phyloP scores from a whole-genome alignment of 2,797 vertebrate genomes.

The Delichon dasypus region DNA sequence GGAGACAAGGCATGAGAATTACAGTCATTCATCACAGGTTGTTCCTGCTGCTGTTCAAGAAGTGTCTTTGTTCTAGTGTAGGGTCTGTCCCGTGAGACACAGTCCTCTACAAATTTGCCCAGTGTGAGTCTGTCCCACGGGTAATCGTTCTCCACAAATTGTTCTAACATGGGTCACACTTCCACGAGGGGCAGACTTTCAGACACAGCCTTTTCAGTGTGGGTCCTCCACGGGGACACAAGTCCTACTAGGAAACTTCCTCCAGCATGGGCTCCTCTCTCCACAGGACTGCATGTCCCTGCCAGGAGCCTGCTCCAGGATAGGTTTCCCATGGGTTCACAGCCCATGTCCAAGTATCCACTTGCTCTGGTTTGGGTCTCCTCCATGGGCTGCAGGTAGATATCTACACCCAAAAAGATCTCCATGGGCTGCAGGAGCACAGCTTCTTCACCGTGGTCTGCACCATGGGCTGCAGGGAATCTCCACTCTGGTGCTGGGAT shows the following conservation, averaged over 20 bases:
- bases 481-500: rapidly evolving
- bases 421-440: not conserved
- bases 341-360: not conserved
- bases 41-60: not conserved
- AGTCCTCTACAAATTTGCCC: too few relatives aligned
- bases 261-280: not conserved
- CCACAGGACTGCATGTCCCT: not conserved
- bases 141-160: not conserved
- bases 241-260: not conserved
- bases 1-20: not conserved
- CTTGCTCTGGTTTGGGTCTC: rapidly evolving
- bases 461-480: rapidly evolving
- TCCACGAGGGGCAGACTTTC: not conserved
- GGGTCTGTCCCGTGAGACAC: not conserved
- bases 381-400: not conserved
- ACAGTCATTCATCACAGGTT: not conserved
- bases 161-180: not conserved
- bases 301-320: too few relatives aligned
- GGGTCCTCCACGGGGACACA: not conserved
- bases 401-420: not conserved
- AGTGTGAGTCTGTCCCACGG: not conserved
- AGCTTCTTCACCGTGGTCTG: not conserved
- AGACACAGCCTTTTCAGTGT: not conserved
- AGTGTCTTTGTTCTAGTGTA: rapidly evolving
- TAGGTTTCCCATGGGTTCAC: not conserved